Evolutionary conservation across 2,888 invertebrate genomes (phyloP).

Genomic region (Ferdinandea cuprea): DNA sequence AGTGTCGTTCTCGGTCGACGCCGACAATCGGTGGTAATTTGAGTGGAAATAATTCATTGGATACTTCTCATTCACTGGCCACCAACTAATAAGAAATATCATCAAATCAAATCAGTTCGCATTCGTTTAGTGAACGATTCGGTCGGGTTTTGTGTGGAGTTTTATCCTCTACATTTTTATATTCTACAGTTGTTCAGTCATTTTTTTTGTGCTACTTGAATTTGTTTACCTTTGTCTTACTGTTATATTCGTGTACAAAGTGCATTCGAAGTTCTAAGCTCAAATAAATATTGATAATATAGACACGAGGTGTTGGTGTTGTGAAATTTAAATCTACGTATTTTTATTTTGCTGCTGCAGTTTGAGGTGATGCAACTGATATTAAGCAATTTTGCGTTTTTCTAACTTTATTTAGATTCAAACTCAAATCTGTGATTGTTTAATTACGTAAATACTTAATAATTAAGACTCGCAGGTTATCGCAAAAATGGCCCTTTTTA

Average conservation of each 20-base stretch:
- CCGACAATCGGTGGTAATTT: slow-evolving; percentile 5
- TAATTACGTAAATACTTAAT: too few species aligned
- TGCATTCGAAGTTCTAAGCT: not conserved
- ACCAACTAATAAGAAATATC: slow-evolving; percentile 1
- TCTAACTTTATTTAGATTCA: too few species aligned
- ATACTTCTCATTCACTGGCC: slow-evolving; percentile 23
- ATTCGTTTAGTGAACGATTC: slow-evolving; percentile 34
- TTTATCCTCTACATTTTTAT: not conserved
- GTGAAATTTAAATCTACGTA: too few species aligned
- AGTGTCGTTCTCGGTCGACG: not conserved
- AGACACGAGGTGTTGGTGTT: too few species aligned
- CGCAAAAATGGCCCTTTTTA: too few species aligned
- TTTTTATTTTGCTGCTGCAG: too few species aligned
- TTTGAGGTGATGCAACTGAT: too few species aligned
- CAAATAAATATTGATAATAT: not conserved
- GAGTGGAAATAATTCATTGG: slow-evolving; percentile 26
- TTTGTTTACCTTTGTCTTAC: slow-evolving; percentile 3
- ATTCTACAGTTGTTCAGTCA: not conserved
- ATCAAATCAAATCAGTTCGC: slow-evolving; percentile 43
- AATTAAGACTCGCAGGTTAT: too few species aligned
- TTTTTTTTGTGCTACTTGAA: not conserved
- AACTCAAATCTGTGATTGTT: too few species aligned
- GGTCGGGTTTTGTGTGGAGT: slow-evolving; percentile 16
- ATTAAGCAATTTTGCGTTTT: too few species aligned
- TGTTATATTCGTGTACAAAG: slow-evolving; percentile 13